Evolutionary conservation across 2,888 invertebrate genomes (phyloP).

Genomic region (Hedychridium roseum): DNA sequence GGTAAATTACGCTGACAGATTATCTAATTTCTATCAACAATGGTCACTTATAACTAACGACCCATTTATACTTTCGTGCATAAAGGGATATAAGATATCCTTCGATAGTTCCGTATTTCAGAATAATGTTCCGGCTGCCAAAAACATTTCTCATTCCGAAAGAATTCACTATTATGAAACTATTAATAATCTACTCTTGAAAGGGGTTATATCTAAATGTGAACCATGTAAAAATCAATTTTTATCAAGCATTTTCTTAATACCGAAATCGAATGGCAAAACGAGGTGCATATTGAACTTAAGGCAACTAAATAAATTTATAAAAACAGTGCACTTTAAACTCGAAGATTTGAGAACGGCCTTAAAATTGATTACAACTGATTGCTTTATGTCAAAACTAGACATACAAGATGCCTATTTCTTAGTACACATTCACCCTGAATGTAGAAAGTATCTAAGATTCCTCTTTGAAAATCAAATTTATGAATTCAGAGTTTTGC

Average conservation of each 20-base stretch:
- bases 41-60: conserved; percentile 2
- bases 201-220: conserved; percentile 17
- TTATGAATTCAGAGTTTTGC: conserved; percentile 23
- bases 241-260: conserved; percentile 21
- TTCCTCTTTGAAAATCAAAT: conserved; percentile 13
- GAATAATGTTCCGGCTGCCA: background rate
- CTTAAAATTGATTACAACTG: conserved; percentile 5
- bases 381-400: conserved; percentile 18
- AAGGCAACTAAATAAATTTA: conserved; percentile 22
- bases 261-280: conserved; percentile 17
- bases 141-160: too few species aligned
- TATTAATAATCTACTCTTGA: background rate
- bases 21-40: background rate
- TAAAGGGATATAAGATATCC: conserved; percentile 1
- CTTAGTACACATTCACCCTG: conserved; percentile 12
- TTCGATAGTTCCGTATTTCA: background rate
- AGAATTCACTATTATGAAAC: background rate
- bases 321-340: conserved; percentile 22
- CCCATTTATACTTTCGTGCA: background rate
- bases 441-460: conserved; percentile 19
- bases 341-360: conserved; percentile 24
- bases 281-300: conserved; percentile 25
- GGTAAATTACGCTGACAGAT: background rate
- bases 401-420: conserved; percentile 27
- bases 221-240: conserved; percentile 13